These are phyloP conservation scores for Agrochola lota DNA, from an alignment of 2,888 invertebrate species.

Conservation along the genomic window DNA sequence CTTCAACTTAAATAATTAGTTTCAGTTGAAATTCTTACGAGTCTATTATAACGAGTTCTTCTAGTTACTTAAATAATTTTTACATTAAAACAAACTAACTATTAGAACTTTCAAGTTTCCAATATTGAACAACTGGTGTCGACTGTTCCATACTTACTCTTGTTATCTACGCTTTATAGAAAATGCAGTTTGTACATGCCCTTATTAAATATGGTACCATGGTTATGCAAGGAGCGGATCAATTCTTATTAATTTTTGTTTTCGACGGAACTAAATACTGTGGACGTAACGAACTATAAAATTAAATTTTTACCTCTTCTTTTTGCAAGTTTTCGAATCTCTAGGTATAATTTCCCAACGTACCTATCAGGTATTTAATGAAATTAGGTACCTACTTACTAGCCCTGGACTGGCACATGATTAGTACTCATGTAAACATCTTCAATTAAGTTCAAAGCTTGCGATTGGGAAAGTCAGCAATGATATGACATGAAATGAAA, in stretches of 20 bases:
- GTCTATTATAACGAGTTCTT: neutral
- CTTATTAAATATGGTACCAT: slow-evolving; percentile 42
- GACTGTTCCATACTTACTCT: neutral
- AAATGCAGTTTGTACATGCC: slow-evolving; percentile 33
- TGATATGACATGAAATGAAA: no score
- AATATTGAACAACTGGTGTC: neutral
- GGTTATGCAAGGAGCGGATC: slow-evolving; percentile 30
- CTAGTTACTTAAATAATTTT: neutral
- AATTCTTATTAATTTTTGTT: neutral
- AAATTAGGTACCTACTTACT: no score
- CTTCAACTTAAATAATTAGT: neutral
- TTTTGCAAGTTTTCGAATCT: neutral
- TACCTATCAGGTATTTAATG: neutral
- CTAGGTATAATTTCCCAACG: neutral
- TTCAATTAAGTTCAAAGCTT: neutral
- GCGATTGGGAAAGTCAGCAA: neutral
- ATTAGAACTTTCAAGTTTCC: neutral
- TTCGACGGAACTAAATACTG: neutral
- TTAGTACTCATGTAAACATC: neutral
- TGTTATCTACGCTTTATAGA: neutral
- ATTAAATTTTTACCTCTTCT: no score
- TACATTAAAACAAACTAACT: neutral
- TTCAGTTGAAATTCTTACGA: neutral
- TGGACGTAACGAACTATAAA: neutral
- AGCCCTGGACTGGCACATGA: neutral